Conservation (phyloP, 1,140 invertebrate species). For the Carcinoscorpius rotundicauda region DNA sequence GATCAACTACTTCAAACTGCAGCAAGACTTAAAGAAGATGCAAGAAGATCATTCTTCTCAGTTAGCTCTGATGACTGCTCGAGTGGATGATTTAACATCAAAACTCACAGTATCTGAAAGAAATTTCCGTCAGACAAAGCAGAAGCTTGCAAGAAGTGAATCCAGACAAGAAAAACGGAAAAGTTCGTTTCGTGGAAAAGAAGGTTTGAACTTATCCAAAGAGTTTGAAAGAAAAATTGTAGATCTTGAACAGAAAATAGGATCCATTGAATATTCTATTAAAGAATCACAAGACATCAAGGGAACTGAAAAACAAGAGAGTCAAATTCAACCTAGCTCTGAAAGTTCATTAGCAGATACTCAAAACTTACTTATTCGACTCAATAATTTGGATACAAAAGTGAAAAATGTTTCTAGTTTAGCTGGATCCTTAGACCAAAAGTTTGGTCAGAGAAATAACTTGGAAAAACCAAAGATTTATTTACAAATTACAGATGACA, state of each 20-base stretch:
- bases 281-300: neutral
- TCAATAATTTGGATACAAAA: conserved; percentile 16
- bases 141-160: conserved; percentile 63
- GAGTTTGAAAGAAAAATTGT: conserved; percentile 68
- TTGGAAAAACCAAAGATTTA: conserved; percentile 17
- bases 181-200: conserved; percentile 57
- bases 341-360: neutral
- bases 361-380: conserved; percentile 12
- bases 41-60: conserved; percentile 58
- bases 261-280: conserved; percentile 42
- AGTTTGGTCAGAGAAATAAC: neutral
- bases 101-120: conserved; percentile 70
- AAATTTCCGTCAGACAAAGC: conserved; percentile 59
- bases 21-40: conserved; percentile 52
- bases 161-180: conserved; percentile 54
- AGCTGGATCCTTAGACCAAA: too few relatives aligned
- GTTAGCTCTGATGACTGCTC: conserved; percentile 61
- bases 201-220: conserved; percentile 61
- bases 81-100: conserved; percentile 66
- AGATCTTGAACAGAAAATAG: conserved; percentile 63
- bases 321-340: too few relatives aligned
- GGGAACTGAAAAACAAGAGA: too few relatives aligned
- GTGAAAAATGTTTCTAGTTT: conserved; percentile 8
- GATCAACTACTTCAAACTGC: conserved; percentile 54
- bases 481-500: conserved; percentile 10